These are phyloP conservation scores for Seriola dumerili DNA, from an alignment of 2,113 vertebrate genomes.

Conservation along the genomic window DNA sequence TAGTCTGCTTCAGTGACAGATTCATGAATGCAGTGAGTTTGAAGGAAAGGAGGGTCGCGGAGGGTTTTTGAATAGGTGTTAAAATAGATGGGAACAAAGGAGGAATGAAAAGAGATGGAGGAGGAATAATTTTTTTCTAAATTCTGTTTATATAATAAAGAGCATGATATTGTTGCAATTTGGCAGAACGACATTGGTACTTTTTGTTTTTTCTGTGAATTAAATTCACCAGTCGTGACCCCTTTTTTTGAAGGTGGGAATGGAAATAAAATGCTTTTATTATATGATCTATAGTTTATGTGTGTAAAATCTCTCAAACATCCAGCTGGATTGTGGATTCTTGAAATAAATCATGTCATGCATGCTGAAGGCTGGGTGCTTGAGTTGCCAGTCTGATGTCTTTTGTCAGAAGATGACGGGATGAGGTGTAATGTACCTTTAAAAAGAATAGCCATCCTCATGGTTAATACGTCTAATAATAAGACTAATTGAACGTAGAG, in stretches of 20 bases:
- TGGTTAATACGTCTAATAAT: too few species aligned
- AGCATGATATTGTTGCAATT: slow-evolving; percentile 60
- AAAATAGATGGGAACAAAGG: slow-evolving; percentile 44
- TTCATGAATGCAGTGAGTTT: slow-evolving; percentile 10
- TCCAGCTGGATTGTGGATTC: slow-evolving; percentile 38
- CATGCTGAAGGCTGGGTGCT: slow-evolving; percentile 47
- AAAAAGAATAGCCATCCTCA: neutral
- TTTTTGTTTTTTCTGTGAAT: slow-evolving; percentile 50
- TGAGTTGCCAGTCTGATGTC: slow-evolving; percentile 24
- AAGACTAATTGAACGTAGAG: neutral
- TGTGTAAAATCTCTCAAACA: slow-evolving; percentile 48
- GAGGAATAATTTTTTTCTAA: slow-evolving; percentile 7
- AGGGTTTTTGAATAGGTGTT: neutral
- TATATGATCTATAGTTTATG: slow-evolving; percentile 50
- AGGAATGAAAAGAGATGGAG: slow-evolving; percentile 13
- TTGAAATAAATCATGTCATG: slow-evolving; percentile 52
- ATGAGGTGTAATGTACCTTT: neutral
- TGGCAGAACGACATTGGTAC: slow-evolving; percentile 51
- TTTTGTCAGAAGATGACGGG: slow-evolving; percentile 30
- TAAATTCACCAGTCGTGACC: slow-evolving; percentile 19
- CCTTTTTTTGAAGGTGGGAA: slow-evolving; percentile 43
- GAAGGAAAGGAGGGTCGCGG: neutral
- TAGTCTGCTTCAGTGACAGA: slow-evolving; percentile 18
- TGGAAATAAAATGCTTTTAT: slow-evolving; percentile 64
- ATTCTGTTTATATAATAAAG: slow-evolving; percentile 56